Evolutionary conservation across 2,888 invertebrate species (phyloP), one percentile per base, ranked within the genome.

Genomic region (Galeopsomyia nigrocyanea): DNA sequence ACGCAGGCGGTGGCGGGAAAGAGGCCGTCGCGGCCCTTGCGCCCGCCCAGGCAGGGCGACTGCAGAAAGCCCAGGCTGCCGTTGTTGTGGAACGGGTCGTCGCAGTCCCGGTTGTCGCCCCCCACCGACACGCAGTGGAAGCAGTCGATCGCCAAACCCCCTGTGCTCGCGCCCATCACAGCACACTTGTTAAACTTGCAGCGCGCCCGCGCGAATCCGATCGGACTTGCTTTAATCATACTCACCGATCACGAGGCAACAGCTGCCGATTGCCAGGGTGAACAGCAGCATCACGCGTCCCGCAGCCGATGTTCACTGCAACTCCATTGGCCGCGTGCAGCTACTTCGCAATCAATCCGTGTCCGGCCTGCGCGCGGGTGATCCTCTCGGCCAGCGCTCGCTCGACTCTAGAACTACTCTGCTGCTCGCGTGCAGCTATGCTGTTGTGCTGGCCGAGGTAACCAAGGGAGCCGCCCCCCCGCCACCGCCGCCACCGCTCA

Each of bases 1-100:
- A 99, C 94, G 86, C 99, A 99, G 58, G 97, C 95, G 0, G 98
- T 98, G 19, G 98, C 98, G 0, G 98, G 99, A 88, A 98, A 99
- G 13, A 96, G 88, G 0, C 98, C 99, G 82, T 96, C 93, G 47
- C 98, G 89, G 0, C 94, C 95, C 87, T 97, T 98, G 78, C 97
- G 89, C 0, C 97, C 97, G 0, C 97, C 97, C 92, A 95, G 94
- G 87, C 99, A 99, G 2, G 97, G 96, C 2, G 95, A 91, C 87
- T 97, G 94, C 79, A 95, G 89, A 87, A 96, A 92, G 78, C 92
- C 91, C 70, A 92, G 88, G 1, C 95, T 94, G 81, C 92, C 95
- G 87, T 96, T 96, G 87, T 97, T 96, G 87, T 97, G 96, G 88
- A 96, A 97, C 0, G 97, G 96, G 87, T 99, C 99, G 85, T 99